Conservation (phyloP, 2,888 invertebrate species). For the Eremobia ochroleuca region DNA sequence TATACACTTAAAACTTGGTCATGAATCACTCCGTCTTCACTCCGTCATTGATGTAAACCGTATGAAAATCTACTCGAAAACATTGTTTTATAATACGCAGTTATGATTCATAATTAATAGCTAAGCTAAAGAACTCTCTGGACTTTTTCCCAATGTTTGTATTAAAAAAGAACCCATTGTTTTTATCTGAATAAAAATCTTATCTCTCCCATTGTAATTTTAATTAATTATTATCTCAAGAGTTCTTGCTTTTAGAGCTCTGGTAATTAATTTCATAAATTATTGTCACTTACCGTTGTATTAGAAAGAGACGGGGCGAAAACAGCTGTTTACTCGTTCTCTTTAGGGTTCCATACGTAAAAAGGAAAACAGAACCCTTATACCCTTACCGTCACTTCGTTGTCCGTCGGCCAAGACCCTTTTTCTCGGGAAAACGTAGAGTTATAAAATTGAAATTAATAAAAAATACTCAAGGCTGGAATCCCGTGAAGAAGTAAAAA, state of each 20-base stretch:
- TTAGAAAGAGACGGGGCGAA: neutral
- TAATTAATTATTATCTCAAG: slow-evolving; percentile 65
- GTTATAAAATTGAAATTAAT: too few relatives aligned
- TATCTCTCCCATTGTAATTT: slow-evolving; percentile 52
- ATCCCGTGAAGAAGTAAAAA: too few relatives aligned
- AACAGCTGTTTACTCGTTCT: neutral
- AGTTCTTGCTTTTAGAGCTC: slow-evolving; percentile 37
- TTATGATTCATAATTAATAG: slow-evolving; percentile 29
- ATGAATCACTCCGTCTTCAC: too few relatives aligned
- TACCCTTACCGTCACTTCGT: too few relatives aligned
- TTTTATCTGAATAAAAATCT: slow-evolving; percentile 53
- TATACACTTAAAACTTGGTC: neutral
- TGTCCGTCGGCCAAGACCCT: too few relatives aligned
- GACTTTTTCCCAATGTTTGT: slow-evolving; percentile 21
- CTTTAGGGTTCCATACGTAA: too few relatives aligned
- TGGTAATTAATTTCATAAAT: slow-evolving; percentile 26
- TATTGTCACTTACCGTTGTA: slow-evolving; percentile 9
- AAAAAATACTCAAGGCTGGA: too few relatives aligned
- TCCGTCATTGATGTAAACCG: too few relatives aligned
- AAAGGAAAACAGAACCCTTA: too few relatives aligned
- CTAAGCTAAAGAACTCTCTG: slow-evolving; percentile 14
- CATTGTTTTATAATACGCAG: neutral
- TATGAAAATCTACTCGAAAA: neutral
- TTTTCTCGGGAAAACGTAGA: too few relatives aligned
- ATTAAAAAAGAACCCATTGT: slow-evolving; percentile 51